Percentiles rank a stretch among this genome's conserved stretches.
phyloP scores from a whole-genome alignment of 2,113 vertebrate genomes.

The Laterallus jamaicensis region DNA sequence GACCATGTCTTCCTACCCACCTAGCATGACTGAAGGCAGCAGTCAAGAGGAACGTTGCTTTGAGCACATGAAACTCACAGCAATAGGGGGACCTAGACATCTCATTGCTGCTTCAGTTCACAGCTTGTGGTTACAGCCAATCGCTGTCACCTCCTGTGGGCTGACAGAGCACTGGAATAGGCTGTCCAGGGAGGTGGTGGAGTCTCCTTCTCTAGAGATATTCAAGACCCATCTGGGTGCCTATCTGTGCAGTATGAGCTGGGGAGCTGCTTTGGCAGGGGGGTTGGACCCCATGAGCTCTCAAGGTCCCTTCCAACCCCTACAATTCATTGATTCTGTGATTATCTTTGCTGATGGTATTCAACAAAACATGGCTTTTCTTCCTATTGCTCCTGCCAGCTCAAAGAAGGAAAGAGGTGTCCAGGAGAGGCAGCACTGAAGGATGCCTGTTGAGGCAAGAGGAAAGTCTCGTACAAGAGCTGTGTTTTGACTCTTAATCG shows the following conservation, averaged over 20 bases:
- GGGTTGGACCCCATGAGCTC: too few relatives aligned
- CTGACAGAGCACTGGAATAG: too few relatives aligned
- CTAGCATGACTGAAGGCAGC: background rate
- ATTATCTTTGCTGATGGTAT: background rate
- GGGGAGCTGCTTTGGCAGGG: too few relatives aligned
- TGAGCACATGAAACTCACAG: background rate
- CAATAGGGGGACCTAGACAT: background rate
- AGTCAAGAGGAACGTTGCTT: background rate
- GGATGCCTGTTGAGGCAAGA: background rate
- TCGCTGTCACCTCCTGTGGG: background rate
- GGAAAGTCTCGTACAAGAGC: background rate
- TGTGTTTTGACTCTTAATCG: background rate
- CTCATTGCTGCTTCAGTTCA: background rate
- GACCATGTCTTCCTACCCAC: background rate
- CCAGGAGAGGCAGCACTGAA: background rate
- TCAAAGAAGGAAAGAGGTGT: background rate
- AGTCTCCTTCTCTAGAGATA: too few relatives aligned
- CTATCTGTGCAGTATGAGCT: too few relatives aligned
- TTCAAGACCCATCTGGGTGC: too few relatives aligned
- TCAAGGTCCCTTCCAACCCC: too few relatives aligned
- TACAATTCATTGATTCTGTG: too few relatives aligned
- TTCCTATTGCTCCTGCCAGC: background rate
- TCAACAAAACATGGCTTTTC: background rate
- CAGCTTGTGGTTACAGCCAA: background rate
- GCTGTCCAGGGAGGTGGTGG: too few relatives aligned